Evolutionary conservation across 2,888 invertebrate species (phyloP), one percentile per base, ranked within the genome.

Genomic region (Andricus curvator): DNA sequence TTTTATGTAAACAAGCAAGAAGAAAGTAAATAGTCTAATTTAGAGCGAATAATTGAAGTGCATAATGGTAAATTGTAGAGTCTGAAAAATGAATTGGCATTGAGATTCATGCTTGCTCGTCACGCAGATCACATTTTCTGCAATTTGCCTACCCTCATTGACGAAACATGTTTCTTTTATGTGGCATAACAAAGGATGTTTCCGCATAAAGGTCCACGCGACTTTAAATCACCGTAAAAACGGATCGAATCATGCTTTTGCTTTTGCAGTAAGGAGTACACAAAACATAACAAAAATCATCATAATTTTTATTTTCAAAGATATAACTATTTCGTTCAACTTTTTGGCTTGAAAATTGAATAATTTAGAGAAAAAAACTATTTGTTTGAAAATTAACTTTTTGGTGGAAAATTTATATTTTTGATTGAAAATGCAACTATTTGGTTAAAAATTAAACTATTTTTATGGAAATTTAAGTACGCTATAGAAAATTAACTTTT

Each of bases 121-220:
- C 56, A 56, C 56, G 56, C n/a, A 56, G 1, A 56, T 11, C 56
- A 56, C 56, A 56, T n/a, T 56, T 56, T 56, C 56, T 56, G 56
- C 56, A 56, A 56, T 56, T 56, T n/a, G n/a, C 56, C n/a, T 56
- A n/a, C n/a, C 9, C n/a, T n/a, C n/a, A 56, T 56, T 56, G 56
- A n/a, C n/a, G 9, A 56, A 56, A 56, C n/a, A 56, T n/a, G n/a
- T n/a, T 56, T n/a, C 56, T 56, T 56, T 56, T 56, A 56, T 56
- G n/a, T 9, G n/a, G n/a, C 56, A 56, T 22, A 56, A 56, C n/a
- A 56, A 56, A 56, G 9, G 56, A 56, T 11, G n/a, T 56, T 56
- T 56, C 56, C n/a, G 56, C 56, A 56, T 56, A 22, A 51, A 51
- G 20, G 51, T 20, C 20, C 56, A 56, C n/a, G 56, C 56, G 56